Percentiles rank a stretch among this genome's conserved stretches.
These are phyloP conservation scores for Ailurus styani DNA, from an alignment of 2,113 vertebrate species.

Conservation along the genomic window DNA sequence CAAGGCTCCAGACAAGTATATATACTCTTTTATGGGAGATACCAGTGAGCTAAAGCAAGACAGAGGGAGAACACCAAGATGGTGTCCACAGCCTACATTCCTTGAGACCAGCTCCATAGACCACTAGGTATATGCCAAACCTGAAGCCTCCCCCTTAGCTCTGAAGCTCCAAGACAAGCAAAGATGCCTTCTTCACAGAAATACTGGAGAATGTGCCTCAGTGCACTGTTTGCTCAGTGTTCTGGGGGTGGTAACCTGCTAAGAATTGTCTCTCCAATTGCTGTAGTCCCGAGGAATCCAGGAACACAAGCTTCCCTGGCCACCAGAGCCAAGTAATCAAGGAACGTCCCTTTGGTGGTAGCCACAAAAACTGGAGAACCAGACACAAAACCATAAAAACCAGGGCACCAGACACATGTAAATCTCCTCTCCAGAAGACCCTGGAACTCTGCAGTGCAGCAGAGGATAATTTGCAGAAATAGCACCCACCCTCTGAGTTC, in stretches of 20 bases:
- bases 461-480: background rate
- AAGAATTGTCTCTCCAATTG: background rate
- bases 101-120: background rate
- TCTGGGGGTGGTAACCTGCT: background rate
- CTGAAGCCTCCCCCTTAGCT: background rate
- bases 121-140: background rate
- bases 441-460: background rate
- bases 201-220: background rate
- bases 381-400: background rate
- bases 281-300: background rate
- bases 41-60: background rate
- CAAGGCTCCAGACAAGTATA: background rate
- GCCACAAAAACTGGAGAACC: background rate
- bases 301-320: background rate
- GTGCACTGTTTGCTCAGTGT: background rate
- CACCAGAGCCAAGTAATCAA: background rate
- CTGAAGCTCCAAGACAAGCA: background rate
- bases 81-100: background rate
- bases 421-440: background rate
- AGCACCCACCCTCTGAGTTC: background rate
- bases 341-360: background rate
- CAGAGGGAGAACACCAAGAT: background rate
- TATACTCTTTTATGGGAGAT: background rate
- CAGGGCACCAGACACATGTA: background rate
- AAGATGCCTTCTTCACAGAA: background rate